Evolutionary conservation across 2,113 vertebrate species (phyloP).

Genomic region (Ia io): DNA sequence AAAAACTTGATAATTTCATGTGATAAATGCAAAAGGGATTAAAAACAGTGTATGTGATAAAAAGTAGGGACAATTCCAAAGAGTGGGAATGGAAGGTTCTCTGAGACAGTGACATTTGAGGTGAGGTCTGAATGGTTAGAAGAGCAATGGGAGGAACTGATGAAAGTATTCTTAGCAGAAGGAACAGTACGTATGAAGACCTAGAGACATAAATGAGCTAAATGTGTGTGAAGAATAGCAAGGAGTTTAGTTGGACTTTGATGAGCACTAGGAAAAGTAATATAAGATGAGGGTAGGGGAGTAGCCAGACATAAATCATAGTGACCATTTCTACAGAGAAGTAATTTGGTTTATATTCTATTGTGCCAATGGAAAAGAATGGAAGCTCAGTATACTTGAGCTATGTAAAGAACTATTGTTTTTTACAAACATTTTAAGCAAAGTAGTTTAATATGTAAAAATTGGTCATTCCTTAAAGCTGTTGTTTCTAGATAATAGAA

Average conservation of each 20-base stretch:
- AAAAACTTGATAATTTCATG: neutral
- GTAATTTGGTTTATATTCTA: neutral
- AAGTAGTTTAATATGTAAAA: neutral
- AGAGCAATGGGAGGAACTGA: neutral
- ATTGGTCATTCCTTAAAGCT: neutral
- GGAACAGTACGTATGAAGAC: fast-evolving
- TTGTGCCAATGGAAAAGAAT: neutral
- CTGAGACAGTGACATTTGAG: neutral
- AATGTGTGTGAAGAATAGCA: neutral
- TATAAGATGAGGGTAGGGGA: neutral
- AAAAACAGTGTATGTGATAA: neutral
- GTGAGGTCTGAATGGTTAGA: neutral
- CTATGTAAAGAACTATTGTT: neutral
- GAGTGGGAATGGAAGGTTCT: neutral
- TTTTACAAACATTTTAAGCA: neutral
- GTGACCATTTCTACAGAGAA: neutral
- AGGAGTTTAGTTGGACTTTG: neutral
- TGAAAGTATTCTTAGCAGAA: neutral
- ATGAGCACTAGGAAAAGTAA: neutral
- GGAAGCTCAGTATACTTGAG: neutral
- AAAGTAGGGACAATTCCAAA: neutral
- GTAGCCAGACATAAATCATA: neutral
- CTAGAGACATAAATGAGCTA: neutral
- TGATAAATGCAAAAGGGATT: neutral
- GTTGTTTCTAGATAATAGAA: neutral